These are phyloP conservation scores for Pterocles gutturalis DNA, from an alignment of 2,113 vertebrate genomes.

Conservation along the genomic window DNA sequence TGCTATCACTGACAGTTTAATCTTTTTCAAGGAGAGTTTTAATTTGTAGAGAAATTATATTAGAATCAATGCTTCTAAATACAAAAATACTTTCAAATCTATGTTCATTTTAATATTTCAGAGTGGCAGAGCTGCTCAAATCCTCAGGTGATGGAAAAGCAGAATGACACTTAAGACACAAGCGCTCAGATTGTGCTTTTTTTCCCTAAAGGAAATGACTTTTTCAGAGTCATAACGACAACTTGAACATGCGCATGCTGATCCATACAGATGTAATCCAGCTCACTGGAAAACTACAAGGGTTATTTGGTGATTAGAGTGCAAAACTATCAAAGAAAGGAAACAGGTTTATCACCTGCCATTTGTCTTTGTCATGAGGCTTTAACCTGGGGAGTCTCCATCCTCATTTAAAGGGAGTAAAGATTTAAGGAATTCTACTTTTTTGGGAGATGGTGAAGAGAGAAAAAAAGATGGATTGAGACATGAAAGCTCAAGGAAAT, in stretches of 20 bases:
- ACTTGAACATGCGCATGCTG: rapidly evolving
- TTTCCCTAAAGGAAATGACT: background rate
- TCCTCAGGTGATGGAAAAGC: slow-evolving; percentile 41
- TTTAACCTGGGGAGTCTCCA: background rate
- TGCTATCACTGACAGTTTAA: slow-evolving; percentile 68
- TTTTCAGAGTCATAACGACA: rapidly evolving
- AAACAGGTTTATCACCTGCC: background rate
- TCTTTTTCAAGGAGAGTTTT: slow-evolving; percentile 64
- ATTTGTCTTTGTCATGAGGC: background rate
- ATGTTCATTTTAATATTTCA: slow-evolving; percentile 42
- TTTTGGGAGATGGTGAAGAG: background rate
- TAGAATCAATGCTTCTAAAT: slow-evolving; percentile 51
- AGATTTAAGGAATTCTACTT: background rate
- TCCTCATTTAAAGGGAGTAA: background rate
- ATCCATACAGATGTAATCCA: background rate
- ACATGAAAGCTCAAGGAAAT: background rate
- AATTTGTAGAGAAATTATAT: slow-evolving; percentile 63
- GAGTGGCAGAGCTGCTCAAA: background rate
- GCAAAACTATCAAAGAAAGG: background rate
- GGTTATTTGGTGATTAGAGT: background rate
- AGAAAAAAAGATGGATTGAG: background rate
- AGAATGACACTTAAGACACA: slow-evolving; percentile 9
- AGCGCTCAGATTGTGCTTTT: background rate
- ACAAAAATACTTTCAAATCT: slow-evolving; percentile 56
- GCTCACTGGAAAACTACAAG: background rate